Percentiles rank a stretch among this genome's conserved stretches.
These are phyloP conservation scores for Platichthys flesus DNA, from an alignment of 2,113 vertebrate genomes.

Conservation along the genomic window DNA sequence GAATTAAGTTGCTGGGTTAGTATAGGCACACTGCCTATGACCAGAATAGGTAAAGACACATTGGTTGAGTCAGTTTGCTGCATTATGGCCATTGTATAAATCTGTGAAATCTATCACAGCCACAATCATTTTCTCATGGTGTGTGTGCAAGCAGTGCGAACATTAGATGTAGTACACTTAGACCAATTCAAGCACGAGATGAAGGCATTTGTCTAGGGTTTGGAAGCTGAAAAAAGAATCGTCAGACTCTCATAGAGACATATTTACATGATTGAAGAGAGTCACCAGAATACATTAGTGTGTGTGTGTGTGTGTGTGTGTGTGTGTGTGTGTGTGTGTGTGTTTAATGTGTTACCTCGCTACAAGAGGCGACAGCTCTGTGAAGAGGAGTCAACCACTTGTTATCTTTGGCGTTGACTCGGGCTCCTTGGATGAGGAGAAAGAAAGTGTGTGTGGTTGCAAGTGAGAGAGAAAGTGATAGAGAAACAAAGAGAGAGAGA, in stretches of 20 bases:
- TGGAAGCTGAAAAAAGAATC: too few species aligned
- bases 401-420: constrained; percentile 99
- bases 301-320: not conserved
- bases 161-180: too few species aligned
- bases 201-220: too few species aligned
- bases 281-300: not conserved
- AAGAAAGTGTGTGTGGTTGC: not conserved
- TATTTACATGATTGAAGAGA: not conserved
- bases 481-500: constrained; percentile 21
- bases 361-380: constrained; percentile 96
- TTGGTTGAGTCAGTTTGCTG: too few species aligned
- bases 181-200: too few species aligned
- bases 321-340: constrained; percentile 6
- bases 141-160: too few species aligned
- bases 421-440: constrained; percentile 85
- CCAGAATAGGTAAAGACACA: not conserved
- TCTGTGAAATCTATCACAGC: not conserved
- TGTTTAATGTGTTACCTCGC: constrained; percentile 87
- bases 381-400: constrained; percentile 99
- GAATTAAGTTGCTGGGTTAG: not conserved
- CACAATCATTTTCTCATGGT: not conserved
- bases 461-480: not conserved
- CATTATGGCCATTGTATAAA: not conserved
- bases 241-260: not conserved
- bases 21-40: not conserved